Evolutionary conservation across 1,140 invertebrate genomes (phyloP), one percentile per base, ranked within the genome.

Genomic region (Epicauta chinensis): DNA sequence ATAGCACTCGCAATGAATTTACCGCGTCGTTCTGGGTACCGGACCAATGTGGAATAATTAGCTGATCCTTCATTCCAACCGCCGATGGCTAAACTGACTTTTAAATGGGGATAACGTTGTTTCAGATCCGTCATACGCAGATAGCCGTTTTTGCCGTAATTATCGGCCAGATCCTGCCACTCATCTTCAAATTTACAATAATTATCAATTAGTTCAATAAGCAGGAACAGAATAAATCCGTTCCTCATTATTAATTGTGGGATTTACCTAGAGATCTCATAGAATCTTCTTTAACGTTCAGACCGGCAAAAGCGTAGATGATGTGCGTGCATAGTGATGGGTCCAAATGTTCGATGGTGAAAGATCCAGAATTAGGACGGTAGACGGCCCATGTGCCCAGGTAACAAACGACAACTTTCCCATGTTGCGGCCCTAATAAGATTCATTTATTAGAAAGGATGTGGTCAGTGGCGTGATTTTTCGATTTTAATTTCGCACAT

Each of bases 11-110:
- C 58, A 6, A 86, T 75, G 60, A 93, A 92, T 16, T 62, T 71
- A 5, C 70, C 67, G 49, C 89, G 77, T 5, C 70, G 68, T 2
- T 71, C 64, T 0, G 76, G 65, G 47, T 77, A 76, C 4, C 75
- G 71, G 0, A 83, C 86, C 75, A 94, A 77, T 1, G 69, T 73
- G 1, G 89, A 92, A 66, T 89, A 93, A 60, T 89, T 89, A 13
- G 64, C 61, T 0, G 87, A 89, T 0, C 88, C 89, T 71, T 93
- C 88, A 62, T 90, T 91, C 89, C 89, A 93, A 1, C 91, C 91
- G 0, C 91, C 91, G 32, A 94, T 85, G 6, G 88, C 89, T 2
- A 93, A 60, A 1, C 82, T 78, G 1, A 89, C 76, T 69, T 89
- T 91, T 2, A 94, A 65, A 55, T 82, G 76, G 0, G 87, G 86